Base-by-base conservation (phyloP, 2,888 invertebrate genomes). In the Caenorhabditis drosophilae region DNA sequence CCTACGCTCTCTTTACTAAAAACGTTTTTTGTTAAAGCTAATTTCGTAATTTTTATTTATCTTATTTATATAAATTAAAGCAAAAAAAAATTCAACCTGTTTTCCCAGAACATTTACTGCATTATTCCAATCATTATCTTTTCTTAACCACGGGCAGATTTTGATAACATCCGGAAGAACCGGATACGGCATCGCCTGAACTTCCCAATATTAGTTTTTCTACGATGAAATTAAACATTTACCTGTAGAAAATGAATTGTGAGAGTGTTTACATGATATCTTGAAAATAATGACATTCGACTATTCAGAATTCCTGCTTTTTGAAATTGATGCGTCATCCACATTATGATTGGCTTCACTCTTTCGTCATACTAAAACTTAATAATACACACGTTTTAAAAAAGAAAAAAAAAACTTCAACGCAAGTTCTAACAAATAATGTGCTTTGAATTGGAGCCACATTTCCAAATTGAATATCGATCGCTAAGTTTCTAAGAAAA, bases 381-480 rank as follows among this genome's bases (percentile, higher is more conserved):
- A 6, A 42, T 20, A 9, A 12, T 42, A 27, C 4, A 27, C 31
- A 26, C 7, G 18, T 42, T 9, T 11, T 16, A 31, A 31, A 31
- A 31, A 31, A 9, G 7, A 38, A 11, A 16, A 16, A 38, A 38
- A 11, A 16, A 41, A 50, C 51, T 25, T 64, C 64, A 0, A 64
- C 64, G 26, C 59, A 58, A 4, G 64, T 64, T 59, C 59, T 50
- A n/a, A 64, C 25, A 40, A 64, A 64, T 1, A 64, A 41, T 3
- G 64, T 46, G 22, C 55, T 55, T 42, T 55, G 38, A 34, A 64
- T 64, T 1, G 64, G 58, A 4, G 9, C 53, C 12, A 58, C 51
- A 31, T 55, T 50, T 20, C 59, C 64, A 40, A 64, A 59, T 27
- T 64, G 64, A 26, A 64, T 64, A 34, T 64, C 64, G 1, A 64